Percentiles rank a stretch among this genome's conserved stretches.
These are phyloP conservation scores for Nothocercus nigrocapillus DNA, from an alignment of 2,113 vertebrate species.

Conservation along the genomic window DNA sequence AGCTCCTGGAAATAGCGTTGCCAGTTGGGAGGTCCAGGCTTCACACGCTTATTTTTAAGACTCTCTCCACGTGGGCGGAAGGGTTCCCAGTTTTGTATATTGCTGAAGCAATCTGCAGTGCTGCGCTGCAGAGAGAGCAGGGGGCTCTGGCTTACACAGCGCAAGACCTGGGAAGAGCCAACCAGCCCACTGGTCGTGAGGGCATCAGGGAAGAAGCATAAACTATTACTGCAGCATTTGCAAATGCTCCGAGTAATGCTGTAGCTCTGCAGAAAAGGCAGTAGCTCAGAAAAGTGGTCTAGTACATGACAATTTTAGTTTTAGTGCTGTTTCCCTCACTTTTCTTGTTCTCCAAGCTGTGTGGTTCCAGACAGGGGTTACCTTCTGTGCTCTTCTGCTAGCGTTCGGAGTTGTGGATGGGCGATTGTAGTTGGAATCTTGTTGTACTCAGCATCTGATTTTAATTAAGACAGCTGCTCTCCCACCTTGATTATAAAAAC, in stretches of 20 bases:
- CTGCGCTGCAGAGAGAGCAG: slow-evolving; percentile 18
- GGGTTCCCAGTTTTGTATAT: slow-evolving; percentile 60
- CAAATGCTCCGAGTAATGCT: neutral
- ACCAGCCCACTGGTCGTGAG: neutral
- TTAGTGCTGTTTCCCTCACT: neutral
- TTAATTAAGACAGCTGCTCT: neutral
- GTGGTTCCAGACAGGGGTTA: neutral
- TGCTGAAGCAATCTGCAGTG: slow-evolving; percentile 57
- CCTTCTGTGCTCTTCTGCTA: neutral
- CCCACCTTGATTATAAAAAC: neutral
- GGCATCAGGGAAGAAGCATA: neutral
- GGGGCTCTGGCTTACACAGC: slow-evolving; percentile 39
- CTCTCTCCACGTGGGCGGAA: slow-evolving; percentile 43
- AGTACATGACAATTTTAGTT: neutral
- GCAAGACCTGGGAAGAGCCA: neutral
- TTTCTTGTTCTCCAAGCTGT: neutral
- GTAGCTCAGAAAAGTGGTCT: neutral
- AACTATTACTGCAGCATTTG: neutral
- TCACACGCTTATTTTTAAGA: slow-evolving; percentile 65
- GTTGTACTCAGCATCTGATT: neutral
- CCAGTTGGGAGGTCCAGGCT: slow-evolving; percentile 64
- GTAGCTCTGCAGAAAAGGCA: neutral
- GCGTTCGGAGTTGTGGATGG: neutral
- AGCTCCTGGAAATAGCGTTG: slow-evolving; percentile 47
- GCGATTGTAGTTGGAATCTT: neutral